Evolutionary conservation across 2,797 vertebrate species (phyloP), one percentile per base, ranked within the genome.

Genomic region (Tragelaphus oryx): DNA sequence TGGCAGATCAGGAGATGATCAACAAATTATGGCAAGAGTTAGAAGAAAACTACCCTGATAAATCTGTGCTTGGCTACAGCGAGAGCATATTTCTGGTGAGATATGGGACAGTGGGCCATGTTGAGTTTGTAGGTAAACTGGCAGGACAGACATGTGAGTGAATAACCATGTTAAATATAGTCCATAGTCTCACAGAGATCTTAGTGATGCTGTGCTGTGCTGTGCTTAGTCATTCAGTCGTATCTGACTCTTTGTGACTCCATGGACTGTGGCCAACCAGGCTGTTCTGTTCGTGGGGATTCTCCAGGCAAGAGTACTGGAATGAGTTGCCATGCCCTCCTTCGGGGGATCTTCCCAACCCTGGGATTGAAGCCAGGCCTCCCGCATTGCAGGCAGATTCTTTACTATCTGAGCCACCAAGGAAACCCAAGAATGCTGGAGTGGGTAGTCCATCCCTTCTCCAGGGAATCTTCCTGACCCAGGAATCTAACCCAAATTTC

Each of bases 401-500:
- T 62, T 62, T 33, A 62, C 60, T 16, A 17, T 18, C 30, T 62
- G 30, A 62, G 60, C 30, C 16, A 33, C 16, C 16, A 33, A 14
- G 30, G 30, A 33, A n/a, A 62, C 30, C 60, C 60, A 62, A 62
- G 30, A 62, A 17, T 62, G n/a, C 62, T 33, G n/a, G n/a, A 37
- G 30, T 65, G n/a, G 62, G 17, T 37, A 20, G n/a, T 33, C n/a
- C 8, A 20, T 11, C 1, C 62, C 17, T 37, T 65, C 62, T 20
- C 62, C 62, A 33, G n/a, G 17, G 62, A 8, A 33, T 33, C 62
- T 65, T 20, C 18, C 17, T 37, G 62, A 65, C 17, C 17, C 62
- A 65, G 62, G 8, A 65, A 65, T 33, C 2, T 4, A 33, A 33
- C n/a, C 0, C 0, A 30, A 16, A 0, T 62, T 18, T 20, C 17